These are phyloP conservation scores for Galago senegalensis DNA, from an alignment of 2,797 vertebrate species.

Conservation along the genomic window DNA sequence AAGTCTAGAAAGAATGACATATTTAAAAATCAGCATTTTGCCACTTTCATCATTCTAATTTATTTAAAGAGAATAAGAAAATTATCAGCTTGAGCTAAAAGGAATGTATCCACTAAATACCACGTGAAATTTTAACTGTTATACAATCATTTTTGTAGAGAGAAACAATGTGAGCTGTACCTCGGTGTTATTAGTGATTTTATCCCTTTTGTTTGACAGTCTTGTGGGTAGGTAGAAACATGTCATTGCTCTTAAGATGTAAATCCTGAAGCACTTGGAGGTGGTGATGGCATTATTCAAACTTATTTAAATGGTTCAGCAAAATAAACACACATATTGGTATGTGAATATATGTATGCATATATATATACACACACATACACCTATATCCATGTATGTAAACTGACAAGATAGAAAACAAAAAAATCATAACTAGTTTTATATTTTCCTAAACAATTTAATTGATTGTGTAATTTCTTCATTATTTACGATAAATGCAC, in stretches of 20 bases:
- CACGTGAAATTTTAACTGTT: neutral
- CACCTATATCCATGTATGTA: neutral
- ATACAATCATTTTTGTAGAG: neutral
- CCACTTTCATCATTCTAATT: neutral
- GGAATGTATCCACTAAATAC: neutral
- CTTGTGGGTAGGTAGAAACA: neutral
- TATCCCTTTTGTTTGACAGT: neutral
- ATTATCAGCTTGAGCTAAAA: neutral
- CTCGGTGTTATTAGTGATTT: neutral
- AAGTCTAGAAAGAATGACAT: neutral
- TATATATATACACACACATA: neutral
- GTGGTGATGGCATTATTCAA: neutral
- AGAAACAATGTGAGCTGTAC: neutral
- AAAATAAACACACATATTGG: neutral
- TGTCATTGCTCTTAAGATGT: neutral
- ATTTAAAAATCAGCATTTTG: constrained; percentile 20
- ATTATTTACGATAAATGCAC: neutral
- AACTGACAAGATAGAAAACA: neutral
- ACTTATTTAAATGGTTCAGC: neutral
- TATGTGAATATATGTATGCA: fast-evolving
- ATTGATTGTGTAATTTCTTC: neutral
- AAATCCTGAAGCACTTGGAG: neutral
- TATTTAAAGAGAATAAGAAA: constrained; percentile 38
- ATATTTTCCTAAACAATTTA: constrained; percentile 10
- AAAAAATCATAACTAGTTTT: neutral